These are phyloP conservation scores for Pachycephus smyrnensis DNA, from an alignment of 2,888 invertebrate genomes.

Conservation along the genomic window DNA sequence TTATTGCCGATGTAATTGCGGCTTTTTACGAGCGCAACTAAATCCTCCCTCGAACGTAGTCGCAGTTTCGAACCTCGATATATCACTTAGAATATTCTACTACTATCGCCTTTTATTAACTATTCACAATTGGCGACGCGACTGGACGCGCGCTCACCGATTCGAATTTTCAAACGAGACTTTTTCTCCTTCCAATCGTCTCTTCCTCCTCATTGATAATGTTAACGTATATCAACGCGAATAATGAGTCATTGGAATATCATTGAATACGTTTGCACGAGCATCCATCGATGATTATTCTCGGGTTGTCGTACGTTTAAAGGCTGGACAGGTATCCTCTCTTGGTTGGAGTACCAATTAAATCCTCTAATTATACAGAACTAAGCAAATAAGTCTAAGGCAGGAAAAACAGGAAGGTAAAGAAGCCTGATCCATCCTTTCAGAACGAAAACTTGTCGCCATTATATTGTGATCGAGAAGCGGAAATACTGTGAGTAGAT, in stretches of 20 bases:
- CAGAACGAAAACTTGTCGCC: constrained; percentile 75
- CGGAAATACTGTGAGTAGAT: constrained; percentile 75
- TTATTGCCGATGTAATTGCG: constrained; percentile 50
- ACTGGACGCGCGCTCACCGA: not conserved
- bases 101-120: constrained; percentile 35
- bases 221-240: not conserved
- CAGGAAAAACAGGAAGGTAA: not conserved
- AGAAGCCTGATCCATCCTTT: not conserved
- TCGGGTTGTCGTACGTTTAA: not conserved
- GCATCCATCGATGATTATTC: not conserved
- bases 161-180: not conserved
- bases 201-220: not conserved
- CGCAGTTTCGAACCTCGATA: constrained; percentile 25
- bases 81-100: constrained; percentile 11
- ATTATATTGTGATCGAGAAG: constrained; percentile 86
- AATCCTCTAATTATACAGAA: not conserved
- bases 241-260: not conserved
- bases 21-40: constrained; percentile 57
- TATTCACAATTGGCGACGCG: constrained; percentile 44
- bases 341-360: not conserved
- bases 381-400: not conserved
- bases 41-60: constrained; percentile 44
- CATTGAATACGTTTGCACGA: not conserved
- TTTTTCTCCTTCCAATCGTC: not conserved
- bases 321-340: not conserved